Conservation (phyloP, 35 echinoderm and acorn worm genomes). For the Strongylocentrotus purpuratus region DNA sequence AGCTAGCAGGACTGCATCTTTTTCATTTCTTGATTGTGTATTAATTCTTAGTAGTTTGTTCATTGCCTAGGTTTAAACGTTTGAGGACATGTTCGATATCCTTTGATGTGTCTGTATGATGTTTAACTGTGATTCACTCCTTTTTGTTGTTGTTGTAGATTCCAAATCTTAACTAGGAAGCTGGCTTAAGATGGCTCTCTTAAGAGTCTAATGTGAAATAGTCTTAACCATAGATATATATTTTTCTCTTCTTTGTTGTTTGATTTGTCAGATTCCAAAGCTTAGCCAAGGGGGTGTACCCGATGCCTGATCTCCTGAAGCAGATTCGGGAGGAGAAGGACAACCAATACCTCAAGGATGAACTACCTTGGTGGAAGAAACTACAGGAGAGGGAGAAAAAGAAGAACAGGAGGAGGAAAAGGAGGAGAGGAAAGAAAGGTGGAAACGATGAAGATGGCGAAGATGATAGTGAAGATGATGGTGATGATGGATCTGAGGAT, state of each 20-base stretch:
- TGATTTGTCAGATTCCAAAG: slow-evolving; percentile 60
- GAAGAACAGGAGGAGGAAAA: slow-evolving; percentile 33
- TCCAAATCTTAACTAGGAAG: too few species aligned
- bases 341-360: slow-evolving; percentile 39
- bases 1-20: too few species aligned
- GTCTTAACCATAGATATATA: not conserved
- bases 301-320: slow-evolving; percentile 55
- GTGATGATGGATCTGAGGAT: not conserved
- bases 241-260: not conserved
- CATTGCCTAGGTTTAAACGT: too few species aligned
- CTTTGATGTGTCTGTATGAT: too few species aligned
- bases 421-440: slow-evolving; percentile 30
- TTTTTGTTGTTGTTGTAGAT: too few species aligned
- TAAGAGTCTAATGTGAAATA: too few species aligned
- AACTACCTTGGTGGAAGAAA: slow-evolving; percentile 51
- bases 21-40: too few species aligned
- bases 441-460: not conserved
- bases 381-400: slow-evolving; percentile 40
- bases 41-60: too few species aligned
- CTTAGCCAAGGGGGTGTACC: slow-evolving; percentile 62
- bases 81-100: too few species aligned
- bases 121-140: too few species aligned
- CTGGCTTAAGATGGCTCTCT: too few species aligned
- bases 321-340: slow-evolving; percentile 25
- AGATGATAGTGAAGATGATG: not conserved